Percentiles rank a stretch among this genome's conserved stretches.
These are phyloP conservation scores for Cantharis rufa DNA, from an alignment of 2,888 invertebrate species.

Conservation along the genomic window DNA sequence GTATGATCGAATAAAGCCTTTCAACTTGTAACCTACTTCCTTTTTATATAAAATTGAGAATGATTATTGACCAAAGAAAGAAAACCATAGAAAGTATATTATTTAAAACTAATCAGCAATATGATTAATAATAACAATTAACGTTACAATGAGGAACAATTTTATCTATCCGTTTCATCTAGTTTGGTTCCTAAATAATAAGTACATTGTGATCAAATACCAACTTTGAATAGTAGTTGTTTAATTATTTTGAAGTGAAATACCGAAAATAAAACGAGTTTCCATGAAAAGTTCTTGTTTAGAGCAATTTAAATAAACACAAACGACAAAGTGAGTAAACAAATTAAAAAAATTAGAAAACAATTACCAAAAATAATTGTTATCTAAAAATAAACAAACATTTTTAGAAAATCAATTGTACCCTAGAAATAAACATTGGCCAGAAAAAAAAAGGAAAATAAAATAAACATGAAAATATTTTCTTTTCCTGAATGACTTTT, in stretches of 20 bases:
- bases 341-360: background rate
- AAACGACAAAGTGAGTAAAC: background rate
- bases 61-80: background rate
- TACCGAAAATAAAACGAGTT: background rate
- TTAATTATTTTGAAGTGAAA: background rate
- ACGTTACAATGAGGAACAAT: background rate
- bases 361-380: background rate
- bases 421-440: background rate
- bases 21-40: slow-evolving; percentile 3
- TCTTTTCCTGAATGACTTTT: background rate
- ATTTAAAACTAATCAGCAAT: background rate
- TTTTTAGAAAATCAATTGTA: background rate
- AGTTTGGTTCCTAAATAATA: background rate
- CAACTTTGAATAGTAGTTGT: background rate
- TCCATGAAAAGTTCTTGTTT: background rate
- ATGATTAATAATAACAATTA: background rate
- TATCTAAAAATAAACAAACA: background rate
- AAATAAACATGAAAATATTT: background rate
- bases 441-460: background rate
- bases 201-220: background rate
- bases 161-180: background rate
- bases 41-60: background rate
- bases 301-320: background rate
- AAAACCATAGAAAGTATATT: background rate
- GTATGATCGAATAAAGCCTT: slow-evolving; percentile 1